These are phyloP conservation scores for Cryptotis parvus DNA, from an alignment of 2,113 vertebrate species.

Conservation along the genomic window DNA sequence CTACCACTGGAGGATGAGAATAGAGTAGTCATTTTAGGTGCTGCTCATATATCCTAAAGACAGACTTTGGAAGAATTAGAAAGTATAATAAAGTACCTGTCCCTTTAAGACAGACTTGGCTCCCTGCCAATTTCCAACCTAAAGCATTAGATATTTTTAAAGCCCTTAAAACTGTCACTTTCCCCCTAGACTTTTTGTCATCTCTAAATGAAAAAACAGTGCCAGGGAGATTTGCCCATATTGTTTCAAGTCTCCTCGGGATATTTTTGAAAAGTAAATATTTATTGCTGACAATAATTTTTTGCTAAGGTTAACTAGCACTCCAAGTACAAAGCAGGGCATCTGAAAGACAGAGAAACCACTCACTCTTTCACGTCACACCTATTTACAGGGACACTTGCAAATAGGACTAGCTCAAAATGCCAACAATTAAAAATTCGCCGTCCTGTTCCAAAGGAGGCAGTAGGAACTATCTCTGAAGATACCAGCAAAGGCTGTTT, in stretches of 20 bases:
- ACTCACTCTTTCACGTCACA: background rate
- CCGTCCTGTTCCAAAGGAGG: conserved; percentile 7
- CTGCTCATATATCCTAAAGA: conserved; percentile 92
- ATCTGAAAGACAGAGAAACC: conserved; percentile 66
- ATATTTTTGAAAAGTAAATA: conserved; percentile 83
- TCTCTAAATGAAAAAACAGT: conserved; percentile 87
- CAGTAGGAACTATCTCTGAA: background rate
- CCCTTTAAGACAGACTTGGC: conserved; percentile 90
- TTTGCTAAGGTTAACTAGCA: conserved; percentile 72
- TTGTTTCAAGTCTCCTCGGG: conserved; percentile 80
- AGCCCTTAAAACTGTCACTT: conserved; percentile 89
- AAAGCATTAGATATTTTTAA: conserved; percentile 90
- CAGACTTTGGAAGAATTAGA: conserved; percentile 92
- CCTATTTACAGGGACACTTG: background rate
- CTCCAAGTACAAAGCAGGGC: conserved; percentile 46
- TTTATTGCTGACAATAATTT: conserved; percentile 80
- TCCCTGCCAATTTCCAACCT: conserved; percentile 87
- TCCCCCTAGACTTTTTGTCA: conserved; percentile 83
- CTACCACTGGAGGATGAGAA: conserved; percentile 91
- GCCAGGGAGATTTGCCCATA: conserved; percentile 79
- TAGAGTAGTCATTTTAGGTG: conserved; percentile 92
- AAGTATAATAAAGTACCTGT: conserved; percentile 92
- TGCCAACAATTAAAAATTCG: background rate
- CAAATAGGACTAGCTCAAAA: background rate
- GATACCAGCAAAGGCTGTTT: background rate